phyloP scores from a whole-genome alignment of 1,140 invertebrate species.

The Drosophila sucinea region DNA sequence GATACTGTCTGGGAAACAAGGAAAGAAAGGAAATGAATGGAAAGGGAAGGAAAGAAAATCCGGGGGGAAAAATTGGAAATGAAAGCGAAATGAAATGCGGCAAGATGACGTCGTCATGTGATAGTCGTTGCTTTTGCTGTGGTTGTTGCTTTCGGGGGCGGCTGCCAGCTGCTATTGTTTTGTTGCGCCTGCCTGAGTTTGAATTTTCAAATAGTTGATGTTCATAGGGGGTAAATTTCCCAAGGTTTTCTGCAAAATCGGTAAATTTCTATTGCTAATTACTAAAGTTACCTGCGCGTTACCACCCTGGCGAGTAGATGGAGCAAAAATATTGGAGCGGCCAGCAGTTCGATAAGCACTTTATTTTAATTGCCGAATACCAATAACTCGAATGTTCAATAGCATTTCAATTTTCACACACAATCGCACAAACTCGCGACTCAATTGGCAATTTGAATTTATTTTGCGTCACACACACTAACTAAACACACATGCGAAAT shows the following conservation, averaged over 20 bases:
- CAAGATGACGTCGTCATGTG: conserved; percentile 55
- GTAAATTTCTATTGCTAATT: conserved; percentile 47
- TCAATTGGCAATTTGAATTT: conserved; percentile 33
- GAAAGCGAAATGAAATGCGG: conserved; percentile 71
- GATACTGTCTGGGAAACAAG: conserved; percentile 19
- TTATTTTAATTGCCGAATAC: conserved; percentile 40
- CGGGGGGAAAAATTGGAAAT: conserved; percentile 35
- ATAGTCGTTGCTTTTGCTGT: conserved; percentile 30
- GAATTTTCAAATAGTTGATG: conserved; percentile 54
- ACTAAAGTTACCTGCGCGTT: conserved; percentile 60
- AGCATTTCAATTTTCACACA: conserved; percentile 54
- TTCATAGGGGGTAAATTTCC: conserved; percentile 53
- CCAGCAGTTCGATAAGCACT: conserved; percentile 28
- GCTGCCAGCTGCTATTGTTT: conserved; percentile 6
- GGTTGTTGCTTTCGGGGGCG: conserved; percentile 13
- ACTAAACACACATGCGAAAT: conserved; percentile 20
- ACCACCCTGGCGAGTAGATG: conserved; percentile 18
- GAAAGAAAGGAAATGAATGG: conserved; percentile 40
- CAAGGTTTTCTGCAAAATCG: conserved; percentile 51
- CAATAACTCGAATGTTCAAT: conserved; percentile 50
- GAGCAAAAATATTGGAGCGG: conserved; percentile 36
- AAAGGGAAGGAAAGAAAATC: conserved; percentile 3
- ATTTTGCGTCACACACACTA: conserved; percentile 39
- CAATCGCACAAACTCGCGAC: conserved; percentile 26
- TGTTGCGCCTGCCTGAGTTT: conserved; percentile 58